These are phyloP conservation scores for Lordiphosa fenestrarum DNA, from an alignment of 2,888 invertebrate species.

Conservation along the genomic window DNA sequence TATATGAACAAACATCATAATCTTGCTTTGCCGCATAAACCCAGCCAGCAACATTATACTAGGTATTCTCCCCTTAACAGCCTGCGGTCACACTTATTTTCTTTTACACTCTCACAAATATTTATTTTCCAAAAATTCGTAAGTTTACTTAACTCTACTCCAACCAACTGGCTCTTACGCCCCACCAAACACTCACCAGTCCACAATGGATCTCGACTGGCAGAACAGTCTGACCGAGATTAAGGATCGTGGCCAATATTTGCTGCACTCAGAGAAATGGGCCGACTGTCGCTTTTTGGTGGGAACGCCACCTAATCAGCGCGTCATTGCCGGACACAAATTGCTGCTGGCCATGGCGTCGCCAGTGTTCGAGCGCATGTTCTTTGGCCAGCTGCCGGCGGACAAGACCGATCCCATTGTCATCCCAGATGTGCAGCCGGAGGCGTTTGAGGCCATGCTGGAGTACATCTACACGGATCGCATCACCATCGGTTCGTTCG, in stretches of 20 bases:
- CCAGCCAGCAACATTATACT: too few species aligned
- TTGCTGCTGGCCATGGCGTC: conserved; percentile 92
- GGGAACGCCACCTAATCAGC: conserved; percentile 88
- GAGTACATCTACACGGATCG: conserved; percentile 93
- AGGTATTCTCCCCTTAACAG: too few species aligned
- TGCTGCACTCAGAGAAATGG: conserved; percentile 91
- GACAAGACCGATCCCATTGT: conserved; percentile 89
- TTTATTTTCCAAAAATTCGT: too few species aligned
- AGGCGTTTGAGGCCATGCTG: conserved; percentile 90
- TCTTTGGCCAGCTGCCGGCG: conserved; percentile 91
- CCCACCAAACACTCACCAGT: not conserved
- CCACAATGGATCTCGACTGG: conserved; percentile 84
- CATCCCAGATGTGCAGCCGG: conserved; percentile 91
- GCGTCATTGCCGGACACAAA: conserved; percentile 89
- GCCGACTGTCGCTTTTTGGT: conserved; percentile 91
- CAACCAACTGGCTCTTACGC: too few species aligned
- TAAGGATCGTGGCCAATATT: conserved; percentile 87
- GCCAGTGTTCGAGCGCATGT: conserved; percentile 94
- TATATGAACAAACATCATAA: too few species aligned
- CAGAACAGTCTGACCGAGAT: conserved; percentile 87
- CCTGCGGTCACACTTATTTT: too few species aligned
- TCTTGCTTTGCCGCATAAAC: too few species aligned
- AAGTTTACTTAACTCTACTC: too few species aligned
- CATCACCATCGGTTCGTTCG: conserved; percentile 89
- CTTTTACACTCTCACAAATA: too few species aligned